A percentile compares a stretch with the other conserved stretches of the same genome.
These are phyloP conservation scores for Itoplectis maculator DNA, from an alignment of 2,888 invertebrate species.

Conservation along the genomic window DNA sequence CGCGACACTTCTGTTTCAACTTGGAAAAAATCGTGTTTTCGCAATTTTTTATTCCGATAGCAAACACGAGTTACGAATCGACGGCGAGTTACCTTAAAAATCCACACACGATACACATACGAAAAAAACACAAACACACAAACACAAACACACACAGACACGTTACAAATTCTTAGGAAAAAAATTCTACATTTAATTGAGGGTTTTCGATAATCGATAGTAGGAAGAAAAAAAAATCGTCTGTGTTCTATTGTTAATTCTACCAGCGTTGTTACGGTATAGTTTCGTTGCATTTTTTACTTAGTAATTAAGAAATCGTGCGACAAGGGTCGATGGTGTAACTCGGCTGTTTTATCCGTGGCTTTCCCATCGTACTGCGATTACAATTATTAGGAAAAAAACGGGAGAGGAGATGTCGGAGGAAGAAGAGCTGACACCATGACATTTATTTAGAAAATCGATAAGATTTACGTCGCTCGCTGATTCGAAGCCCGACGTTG, in stretches of 20 bases:
- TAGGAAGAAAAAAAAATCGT: constrained; percentile 41
- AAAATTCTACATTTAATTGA: constrained; percentile 32
- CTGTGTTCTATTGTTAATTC: constrained; percentile 65
- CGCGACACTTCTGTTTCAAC: constrained; percentile 19
- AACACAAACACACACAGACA: neutral
- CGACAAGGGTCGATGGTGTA: constrained; percentile 42
- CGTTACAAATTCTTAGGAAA: constrained; percentile 17
- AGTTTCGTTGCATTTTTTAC: constrained; percentile 63
- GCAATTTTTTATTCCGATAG: constrained; percentile 15
- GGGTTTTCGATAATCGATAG: constrained; percentile 29
- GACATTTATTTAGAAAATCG: constrained; percentile 53
- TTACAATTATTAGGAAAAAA: constrained; percentile 17
- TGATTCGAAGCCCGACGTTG: constrained; percentile 45
- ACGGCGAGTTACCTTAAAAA: neutral
- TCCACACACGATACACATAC: neutral
- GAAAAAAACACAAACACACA: too few relatives aligned
- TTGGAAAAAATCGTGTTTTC: constrained; percentile 23
- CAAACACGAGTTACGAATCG: constrained; percentile 7
- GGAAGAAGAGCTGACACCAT: constrained; percentile 44
- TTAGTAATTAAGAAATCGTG: constrained; percentile 59
- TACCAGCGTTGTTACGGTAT: constrained; percentile 55
- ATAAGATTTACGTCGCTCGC: constrained; percentile 30
- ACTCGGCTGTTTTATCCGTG: constrained; percentile 40
- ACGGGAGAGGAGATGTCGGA: neutral
- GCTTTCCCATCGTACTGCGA: constrained; percentile 34